Evolutionary conservation across 2,797 vertebrate species (phyloP).

Genomic region (Gymnoscopelus braueri): DNA sequence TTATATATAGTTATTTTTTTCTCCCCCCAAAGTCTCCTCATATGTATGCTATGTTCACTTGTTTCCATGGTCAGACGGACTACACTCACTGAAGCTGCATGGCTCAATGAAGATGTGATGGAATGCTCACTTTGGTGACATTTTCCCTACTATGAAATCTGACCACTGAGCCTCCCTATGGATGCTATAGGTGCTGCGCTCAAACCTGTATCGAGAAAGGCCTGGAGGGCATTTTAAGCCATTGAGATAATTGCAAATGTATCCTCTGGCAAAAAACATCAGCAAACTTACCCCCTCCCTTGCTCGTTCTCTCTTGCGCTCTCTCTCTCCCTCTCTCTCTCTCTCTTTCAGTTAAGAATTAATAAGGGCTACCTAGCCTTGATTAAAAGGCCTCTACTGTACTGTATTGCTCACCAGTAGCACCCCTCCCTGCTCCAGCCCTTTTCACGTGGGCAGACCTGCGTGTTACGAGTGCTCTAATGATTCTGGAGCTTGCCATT

Average conservation of each 20-base stretch:
- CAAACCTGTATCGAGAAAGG: constrained; percentile 54
- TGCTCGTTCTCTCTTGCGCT: not conserved
- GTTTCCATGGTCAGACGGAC: constrained; percentile 24
- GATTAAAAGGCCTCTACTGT: constrained; percentile 76
- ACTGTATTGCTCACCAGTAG: constrained; percentile 63
- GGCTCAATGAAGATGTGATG: constrained; percentile 54
- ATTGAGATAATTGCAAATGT: constrained; percentile 74
- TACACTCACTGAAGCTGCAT: constrained; percentile 4
- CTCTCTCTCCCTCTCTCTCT: constrained; percentile 9
- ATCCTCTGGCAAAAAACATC: constrained; percentile 66
- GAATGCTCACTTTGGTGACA: constrained; percentile 56
- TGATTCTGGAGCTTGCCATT: constrained; percentile 82
- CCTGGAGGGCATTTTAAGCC: constrained; percentile 58
- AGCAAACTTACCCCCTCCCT: constrained; percentile 48
- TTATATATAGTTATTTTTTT: constrained; percentile 48
- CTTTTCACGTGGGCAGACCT: constrained; percentile 70
- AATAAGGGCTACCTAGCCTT: constrained; percentile 69
- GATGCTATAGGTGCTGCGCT: constrained; percentile 60
- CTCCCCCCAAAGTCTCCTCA: constrained; percentile 46
- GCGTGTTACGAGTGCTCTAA: constrained; percentile 78
- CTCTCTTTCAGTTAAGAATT: constrained; percentile 53
- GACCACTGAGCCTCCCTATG: constrained; percentile 56
- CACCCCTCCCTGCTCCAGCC: constrained; percentile 52
- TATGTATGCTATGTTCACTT: constrained; percentile 39
- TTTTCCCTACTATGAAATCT: constrained; percentile 56